Evolutionary conservation across 2,113 vertebrate genomes (phyloP).

Genomic region (Dasyurus viverrinus): DNA sequence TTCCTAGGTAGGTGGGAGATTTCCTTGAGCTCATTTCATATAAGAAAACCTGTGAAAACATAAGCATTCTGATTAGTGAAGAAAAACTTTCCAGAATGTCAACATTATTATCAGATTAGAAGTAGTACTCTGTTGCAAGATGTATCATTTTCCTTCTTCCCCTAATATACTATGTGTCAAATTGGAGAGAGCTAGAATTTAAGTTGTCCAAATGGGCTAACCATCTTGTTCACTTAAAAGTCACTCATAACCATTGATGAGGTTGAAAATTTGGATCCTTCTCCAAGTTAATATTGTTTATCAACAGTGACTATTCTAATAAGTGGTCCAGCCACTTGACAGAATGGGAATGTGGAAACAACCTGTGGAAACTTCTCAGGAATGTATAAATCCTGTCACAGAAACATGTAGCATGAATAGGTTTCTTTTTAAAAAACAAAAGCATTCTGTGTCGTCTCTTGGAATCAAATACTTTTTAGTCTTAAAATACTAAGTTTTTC

Average conservation of each 20-base stretch:
- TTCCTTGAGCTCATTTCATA: neutral
- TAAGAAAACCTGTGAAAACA: neutral
- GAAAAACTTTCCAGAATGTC: neutral
- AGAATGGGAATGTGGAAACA: neutral
- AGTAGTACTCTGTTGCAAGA: neutral
- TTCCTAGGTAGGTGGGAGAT: neutral
- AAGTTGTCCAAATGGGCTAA: neutral
- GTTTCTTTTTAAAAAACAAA: neutral
- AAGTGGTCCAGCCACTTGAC: neutral
- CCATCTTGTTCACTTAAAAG: neutral
- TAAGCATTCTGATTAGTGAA: neutral
- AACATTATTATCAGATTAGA: neutral
- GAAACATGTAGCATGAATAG: neutral
- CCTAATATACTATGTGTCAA: neutral
- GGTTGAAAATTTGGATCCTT: neutral
- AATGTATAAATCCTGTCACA: neutral
- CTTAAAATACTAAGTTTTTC: neutral
- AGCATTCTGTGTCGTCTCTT: neutral
- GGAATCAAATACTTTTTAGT: neutral
- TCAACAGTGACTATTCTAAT: neutral
- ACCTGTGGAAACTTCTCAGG: neutral
- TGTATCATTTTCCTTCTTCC: neutral
- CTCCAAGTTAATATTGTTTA: neutral
- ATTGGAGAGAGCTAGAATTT: neutral
- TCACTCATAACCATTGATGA: neutral